phyloP scores from a whole-genome alignment of 2,888 invertebrate genomes.

The Cheilosia soror region DNA sequence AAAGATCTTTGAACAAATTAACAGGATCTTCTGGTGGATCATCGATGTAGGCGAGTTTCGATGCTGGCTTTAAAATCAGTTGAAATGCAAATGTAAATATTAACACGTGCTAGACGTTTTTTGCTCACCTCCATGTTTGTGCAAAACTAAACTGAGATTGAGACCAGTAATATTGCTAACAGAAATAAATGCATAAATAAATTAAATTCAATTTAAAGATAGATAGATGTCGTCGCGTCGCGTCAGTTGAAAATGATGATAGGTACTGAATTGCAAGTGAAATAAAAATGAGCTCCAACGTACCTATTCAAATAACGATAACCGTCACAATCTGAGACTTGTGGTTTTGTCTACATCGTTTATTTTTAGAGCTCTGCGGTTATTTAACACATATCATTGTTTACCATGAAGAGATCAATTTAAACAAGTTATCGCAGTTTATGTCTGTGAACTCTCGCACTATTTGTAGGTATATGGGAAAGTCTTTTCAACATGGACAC shows the following conservation, averaged over 20 bases:
- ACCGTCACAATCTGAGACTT: background rate
- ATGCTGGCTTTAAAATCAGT: constrained; percentile 64
- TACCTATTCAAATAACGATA: background rate
- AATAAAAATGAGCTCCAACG: background rate
- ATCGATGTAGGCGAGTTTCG: constrained; percentile 77
- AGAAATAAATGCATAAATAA: background rate
- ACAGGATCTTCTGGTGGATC: constrained; percentile 77
- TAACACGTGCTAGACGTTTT: background rate
- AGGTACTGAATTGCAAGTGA: background rate
- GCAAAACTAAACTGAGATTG: background rate
- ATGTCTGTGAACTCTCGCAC: too few species aligned
- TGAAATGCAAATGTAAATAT: background rate
- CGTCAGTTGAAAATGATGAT: background rate
- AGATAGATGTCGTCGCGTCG: background rate
- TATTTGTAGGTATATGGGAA: too few species aligned
- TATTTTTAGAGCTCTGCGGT: too few species aligned
- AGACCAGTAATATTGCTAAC: background rate
- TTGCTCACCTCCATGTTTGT: constrained; percentile 15
- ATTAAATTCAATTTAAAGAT: background rate
- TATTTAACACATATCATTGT: too few species aligned
- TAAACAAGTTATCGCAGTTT: too few species aligned
- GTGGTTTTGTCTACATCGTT: too few species aligned
- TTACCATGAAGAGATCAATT: too few species aligned
- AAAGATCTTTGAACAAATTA: constrained; percentile 77
- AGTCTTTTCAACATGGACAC: too few species aligned